Base-by-base conservation (phyloP, 2,888 invertebrate species). In the Melangyna quadrimaculata region DNA sequence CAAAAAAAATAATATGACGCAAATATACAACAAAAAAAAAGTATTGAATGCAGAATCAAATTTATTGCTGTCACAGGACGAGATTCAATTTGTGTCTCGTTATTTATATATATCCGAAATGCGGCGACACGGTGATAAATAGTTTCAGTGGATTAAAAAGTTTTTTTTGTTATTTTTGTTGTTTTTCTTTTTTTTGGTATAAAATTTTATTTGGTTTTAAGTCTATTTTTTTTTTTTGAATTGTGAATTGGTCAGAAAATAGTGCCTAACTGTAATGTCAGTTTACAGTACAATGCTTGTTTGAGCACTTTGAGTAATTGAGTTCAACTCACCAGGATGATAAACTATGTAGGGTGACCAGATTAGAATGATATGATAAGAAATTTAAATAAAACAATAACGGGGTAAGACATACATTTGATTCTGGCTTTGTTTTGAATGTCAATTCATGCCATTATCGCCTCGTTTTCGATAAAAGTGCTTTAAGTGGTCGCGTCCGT, bases 71-170 rank as follows among this genome's bases (percentile, higher is more conserved):
- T 84, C 84, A 77, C 80, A 84, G 80, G 84, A 80, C 75, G 80
- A 84, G 80, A 84, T 84, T 84, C 80, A 84, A 84, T 84, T 84
- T 84, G 84, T 80, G 84, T 80, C 84, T 80, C 72, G 84, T 84
- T 80, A 84, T 84, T 84, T 84, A 84, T 84, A 84, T 84, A 84
- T 84, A 84, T 75, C 75, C 69, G 75, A 72, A 84, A 80, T 72
- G 59, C 59, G 79, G 80, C 80, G 67, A 84, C 43, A 67, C 65
- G 59, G 71, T 80, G 84, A 84, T 84, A 80, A 84, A 84, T 84
- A 84, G 80, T 72, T 75, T 74, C 67, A 61, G 17, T 84, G 63
- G 61, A 67, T 73, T 73, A 51, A 55, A 51, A 55, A 40, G 35
- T 43, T 29, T 53, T 24, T 71, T 55, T 40, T 14, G 14, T 55